A percentile compares a stretch with the other conserved stretches of the same genome.
Evolutionary conservation across 2,888 invertebrate species (phyloP).

Genomic region (Autographa gamma): DNA sequence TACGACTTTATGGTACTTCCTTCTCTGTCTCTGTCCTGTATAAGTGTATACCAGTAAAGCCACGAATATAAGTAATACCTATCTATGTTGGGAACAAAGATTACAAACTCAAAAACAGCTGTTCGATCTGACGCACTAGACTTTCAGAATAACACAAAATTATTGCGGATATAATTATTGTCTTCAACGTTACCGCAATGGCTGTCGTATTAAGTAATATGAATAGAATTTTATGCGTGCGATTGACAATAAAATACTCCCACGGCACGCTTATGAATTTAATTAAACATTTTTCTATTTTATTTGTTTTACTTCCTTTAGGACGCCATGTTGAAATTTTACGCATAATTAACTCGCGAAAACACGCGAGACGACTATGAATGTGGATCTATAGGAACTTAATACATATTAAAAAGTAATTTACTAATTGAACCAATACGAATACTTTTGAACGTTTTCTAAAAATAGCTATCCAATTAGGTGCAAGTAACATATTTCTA

Average conservation of each 20-base stretch:
- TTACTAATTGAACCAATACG: too few species aligned
- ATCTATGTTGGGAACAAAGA: background rate
- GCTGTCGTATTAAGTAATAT: conserved; percentile 37
- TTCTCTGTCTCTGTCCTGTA: too few species aligned
- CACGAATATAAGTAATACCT: too few species aligned
- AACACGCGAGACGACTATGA: conserved; percentile 5
- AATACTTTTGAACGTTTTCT: background rate
- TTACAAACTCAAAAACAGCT: conserved; percentile 9
- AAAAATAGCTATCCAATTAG: background rate
- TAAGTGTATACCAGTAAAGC: too few species aligned
- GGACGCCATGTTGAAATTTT: conserved; percentile 29
- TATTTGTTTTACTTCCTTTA: conserved; percentile 10
- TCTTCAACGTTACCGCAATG: conserved; percentile 15
- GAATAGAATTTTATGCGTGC: conserved; percentile 32
- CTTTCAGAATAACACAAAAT: conserved; percentile 10
- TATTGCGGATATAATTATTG: conserved; percentile 12
- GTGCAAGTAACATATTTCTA: background rate
- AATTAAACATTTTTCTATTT: conserved; percentile 17
- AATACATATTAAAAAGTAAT: too few species aligned
- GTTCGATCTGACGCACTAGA: conserved; percentile 7
- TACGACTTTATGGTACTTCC: too few species aligned
- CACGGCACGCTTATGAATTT: conserved; percentile 29
- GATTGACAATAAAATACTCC: conserved; percentile 39
- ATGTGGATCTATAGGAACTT: background rate
- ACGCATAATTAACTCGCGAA: conserved; percentile 24